A percentile compares a stretch with the other conserved stretches of the same genome.
phyloP scores from a whole-genome alignment of 2,113 vertebrate species.

The Benthochromis sp. region DNA sequence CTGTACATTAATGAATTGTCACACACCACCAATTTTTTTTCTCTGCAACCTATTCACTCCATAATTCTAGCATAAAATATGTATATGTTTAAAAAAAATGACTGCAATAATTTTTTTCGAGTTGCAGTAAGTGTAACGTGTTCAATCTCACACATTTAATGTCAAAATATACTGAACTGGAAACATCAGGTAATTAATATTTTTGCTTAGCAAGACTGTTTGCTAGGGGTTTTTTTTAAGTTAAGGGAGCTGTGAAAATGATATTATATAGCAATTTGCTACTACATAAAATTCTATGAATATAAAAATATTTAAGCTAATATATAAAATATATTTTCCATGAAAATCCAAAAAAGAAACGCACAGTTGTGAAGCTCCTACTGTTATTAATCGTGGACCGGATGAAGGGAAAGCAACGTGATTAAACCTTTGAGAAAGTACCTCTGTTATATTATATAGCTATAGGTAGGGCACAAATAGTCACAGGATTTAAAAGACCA shows the following conservation, averaged over 20 bases:
- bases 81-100: background rate
- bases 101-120: background rate
- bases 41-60: background rate
- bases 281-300: background rate
- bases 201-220: background rate
- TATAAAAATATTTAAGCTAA: background rate
- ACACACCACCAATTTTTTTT: background rate
- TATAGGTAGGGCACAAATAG: background rate
- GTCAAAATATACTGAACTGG: background rate
- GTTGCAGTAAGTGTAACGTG: background rate
- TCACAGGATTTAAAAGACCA: background rate
- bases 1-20: background rate
- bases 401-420: background rate
- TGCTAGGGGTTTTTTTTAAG: fast-evolving
- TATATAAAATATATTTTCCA: background rate
- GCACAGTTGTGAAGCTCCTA: background rate
- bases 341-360: background rate
- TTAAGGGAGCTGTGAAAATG: background rate
- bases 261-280: background rate
- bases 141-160: background rate
- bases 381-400: background rate
- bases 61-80: background rate
- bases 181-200: background rate
- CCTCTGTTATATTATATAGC: background rate
- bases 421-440: background rate